Conservation (phyloP, 2,888 invertebrate species). For the Pseudanteris insignis region DNA sequence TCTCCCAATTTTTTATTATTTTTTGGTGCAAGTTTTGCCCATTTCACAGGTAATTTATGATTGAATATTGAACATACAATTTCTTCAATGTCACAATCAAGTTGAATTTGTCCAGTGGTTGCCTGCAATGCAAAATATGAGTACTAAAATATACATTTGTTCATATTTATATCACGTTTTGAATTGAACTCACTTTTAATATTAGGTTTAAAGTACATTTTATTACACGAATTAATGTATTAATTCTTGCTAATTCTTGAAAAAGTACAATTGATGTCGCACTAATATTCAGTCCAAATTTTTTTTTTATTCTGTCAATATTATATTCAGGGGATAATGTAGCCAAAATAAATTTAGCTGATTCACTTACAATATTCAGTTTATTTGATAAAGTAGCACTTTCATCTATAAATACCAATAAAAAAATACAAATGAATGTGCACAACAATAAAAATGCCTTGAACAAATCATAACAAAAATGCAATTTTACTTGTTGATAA, state of each 20-base stretch:
- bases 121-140: too few species aligned
- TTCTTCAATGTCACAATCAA: conserved; percentile 86
- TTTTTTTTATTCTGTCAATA: conserved; percentile 81
- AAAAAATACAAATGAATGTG: too few species aligned
- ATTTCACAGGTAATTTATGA: conserved; percentile 82
- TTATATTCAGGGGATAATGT: conserved; percentile 83
- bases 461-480: too few species aligned
- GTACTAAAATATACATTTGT: too few species aligned
- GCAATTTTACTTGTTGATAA: too few species aligned
- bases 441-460: too few species aligned
- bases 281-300: conserved; percentile 81
- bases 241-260: conserved; percentile 90
- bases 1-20: conserved; percentile 86
- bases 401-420: too few species aligned
- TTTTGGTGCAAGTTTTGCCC: conserved; percentile 84
- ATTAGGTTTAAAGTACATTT: conserved; percentile 76
- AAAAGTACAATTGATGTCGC: conserved; percentile 87
- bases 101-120: conserved; percentile 85
- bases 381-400: too few species aligned
- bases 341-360: conserved; percentile 78
- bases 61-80: conserved; percentile 85
- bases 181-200: conserved; percentile 69
- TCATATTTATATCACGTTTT: too few species aligned
- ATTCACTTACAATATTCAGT: too few species aligned
- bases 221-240: conserved; percentile 79